These are phyloP conservation scores for Semnornis frantzii DNA, from an alignment of 2,113 vertebrate species.

Conservation along the genomic window DNA sequence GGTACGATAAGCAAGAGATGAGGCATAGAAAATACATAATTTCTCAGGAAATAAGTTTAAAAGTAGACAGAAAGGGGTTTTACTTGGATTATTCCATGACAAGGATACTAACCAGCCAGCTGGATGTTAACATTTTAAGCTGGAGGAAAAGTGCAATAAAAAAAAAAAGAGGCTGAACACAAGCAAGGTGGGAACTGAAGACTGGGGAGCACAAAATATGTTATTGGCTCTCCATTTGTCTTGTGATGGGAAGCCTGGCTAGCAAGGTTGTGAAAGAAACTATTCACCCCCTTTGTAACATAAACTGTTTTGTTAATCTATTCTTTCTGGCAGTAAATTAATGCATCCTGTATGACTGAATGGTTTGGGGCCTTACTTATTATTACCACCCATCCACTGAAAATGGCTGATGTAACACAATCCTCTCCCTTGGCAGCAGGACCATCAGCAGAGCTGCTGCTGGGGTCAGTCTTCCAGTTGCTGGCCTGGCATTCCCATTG, in stretches of 20 bases:
- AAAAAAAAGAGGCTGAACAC: background rate
- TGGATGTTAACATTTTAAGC: background rate
- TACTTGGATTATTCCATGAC: background rate
- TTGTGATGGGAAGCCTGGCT: background rate
- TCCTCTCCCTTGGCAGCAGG: background rate
- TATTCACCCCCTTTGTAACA: background rate
- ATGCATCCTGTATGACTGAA: background rate
- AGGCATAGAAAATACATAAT: background rate
- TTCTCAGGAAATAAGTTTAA: background rate
- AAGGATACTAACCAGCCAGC: background rate
- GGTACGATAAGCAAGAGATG: background rate
- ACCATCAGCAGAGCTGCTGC: background rate
- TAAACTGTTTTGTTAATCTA: background rate
- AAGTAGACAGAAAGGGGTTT: background rate
- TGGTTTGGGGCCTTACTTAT: background rate
- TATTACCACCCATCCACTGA: background rate
- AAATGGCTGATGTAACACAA: conserved; percentile 8
- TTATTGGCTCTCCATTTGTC: background rate
- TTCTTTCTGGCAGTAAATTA: conserved; percentile 22
- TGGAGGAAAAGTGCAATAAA: background rate
- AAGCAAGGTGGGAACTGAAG: background rate
- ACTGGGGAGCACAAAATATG: background rate
- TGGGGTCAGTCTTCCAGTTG: background rate
- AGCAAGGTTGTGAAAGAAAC: background rate
- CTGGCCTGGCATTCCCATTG: background rate